Conservation (phyloP, 2,113 vertebrate species). For the Stegostoma tigrinum region DNA sequence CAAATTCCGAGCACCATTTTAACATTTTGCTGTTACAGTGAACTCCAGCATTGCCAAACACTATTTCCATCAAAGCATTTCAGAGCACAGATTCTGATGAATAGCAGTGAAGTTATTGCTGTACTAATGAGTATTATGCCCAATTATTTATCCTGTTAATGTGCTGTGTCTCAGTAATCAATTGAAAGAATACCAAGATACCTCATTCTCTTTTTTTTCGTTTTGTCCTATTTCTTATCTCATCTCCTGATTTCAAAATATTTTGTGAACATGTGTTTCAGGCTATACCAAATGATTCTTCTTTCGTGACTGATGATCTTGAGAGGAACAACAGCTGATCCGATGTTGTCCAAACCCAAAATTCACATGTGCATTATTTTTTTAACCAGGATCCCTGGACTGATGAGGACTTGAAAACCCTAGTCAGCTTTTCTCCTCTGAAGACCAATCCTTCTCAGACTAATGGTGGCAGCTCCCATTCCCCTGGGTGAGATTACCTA, state of each 20-base stretch:
- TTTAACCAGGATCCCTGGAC: not conserved
- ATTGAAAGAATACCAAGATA: not conserved
- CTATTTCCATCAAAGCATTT: not conserved
- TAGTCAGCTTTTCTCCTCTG: not conserved
- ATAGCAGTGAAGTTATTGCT: not conserved
- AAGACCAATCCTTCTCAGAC: not conserved
- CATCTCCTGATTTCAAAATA: not conserved
- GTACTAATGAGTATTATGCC: not conserved
- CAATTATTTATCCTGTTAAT: not conserved
- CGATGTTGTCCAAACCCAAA: not conserved
- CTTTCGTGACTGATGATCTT: not conserved
- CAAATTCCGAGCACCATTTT: not conserved
- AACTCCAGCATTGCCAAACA: not conserved
- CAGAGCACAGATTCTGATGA: not conserved
- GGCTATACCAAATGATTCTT: not conserved
- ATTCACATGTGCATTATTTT: not conserved
- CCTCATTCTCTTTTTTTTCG: not conserved
- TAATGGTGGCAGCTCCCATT: not conserved
- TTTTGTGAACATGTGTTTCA: not conserved
- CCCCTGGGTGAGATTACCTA: not conserved
- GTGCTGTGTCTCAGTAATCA: not conserved
- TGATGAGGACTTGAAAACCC: not conserved
- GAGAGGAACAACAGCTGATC: not conserved
- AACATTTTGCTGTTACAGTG: constrained; percentile 24
- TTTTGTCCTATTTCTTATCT: not conserved